Conservation (phyloP, 2,113 vertebrate species). For the Scalopus aquaticus region DNA sequence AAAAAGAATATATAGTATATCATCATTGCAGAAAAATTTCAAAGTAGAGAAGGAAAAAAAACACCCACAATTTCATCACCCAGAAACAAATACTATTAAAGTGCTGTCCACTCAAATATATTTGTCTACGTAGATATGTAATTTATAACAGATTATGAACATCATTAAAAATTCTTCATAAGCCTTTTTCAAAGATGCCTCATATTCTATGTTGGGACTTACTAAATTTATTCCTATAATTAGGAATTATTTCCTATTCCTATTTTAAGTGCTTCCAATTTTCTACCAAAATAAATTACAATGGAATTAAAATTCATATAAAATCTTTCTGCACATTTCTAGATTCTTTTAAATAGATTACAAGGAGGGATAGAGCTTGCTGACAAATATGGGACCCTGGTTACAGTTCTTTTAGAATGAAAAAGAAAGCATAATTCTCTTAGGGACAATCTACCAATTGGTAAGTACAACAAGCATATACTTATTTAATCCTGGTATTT, state of each 20-base stretch:
- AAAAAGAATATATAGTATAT: neutral
- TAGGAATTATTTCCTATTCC: neutral
- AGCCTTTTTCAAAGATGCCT: neutral
- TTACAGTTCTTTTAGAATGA: neutral
- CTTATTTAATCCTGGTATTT: neutral
- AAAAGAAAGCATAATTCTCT: neutral
- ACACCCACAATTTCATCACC: neutral
- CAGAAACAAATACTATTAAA: neutral
- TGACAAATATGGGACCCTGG: neutral
- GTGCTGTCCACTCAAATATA: neutral
- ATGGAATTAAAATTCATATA: neutral
- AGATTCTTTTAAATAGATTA: neutral
- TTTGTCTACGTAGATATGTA: neutral
- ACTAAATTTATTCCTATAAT: neutral
- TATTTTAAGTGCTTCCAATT: neutral
- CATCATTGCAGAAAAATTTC: neutral
- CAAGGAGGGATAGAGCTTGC: neutral
- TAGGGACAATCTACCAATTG: neutral
- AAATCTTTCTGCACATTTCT: neutral
- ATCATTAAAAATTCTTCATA: neutral
- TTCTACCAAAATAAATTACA: neutral
- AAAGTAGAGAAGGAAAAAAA: neutral
- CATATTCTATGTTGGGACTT: neutral
- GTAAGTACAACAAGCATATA: neutral
- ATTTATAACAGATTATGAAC: neutral